Conservation (phyloP, 2,797 vertebrate species). For the Aldrovandia affinis region DNA sequence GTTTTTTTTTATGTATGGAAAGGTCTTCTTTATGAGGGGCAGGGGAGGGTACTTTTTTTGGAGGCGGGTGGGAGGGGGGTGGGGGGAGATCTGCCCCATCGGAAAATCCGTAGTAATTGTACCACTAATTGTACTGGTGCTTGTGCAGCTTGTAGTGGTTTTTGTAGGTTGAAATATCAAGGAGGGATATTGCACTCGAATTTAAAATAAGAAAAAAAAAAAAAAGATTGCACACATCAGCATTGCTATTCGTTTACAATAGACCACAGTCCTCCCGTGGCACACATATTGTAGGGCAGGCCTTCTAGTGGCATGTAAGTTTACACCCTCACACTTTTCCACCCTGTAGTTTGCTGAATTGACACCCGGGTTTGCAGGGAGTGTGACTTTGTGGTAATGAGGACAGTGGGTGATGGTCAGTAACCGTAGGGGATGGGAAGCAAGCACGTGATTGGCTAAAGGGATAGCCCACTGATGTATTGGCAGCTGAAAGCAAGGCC, state of each 20-base stretch:
- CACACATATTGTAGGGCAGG: not conserved
- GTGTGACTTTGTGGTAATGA: not conserved
- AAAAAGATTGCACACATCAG: constrained; percentile 55
- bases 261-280: constrained; percentile 37
- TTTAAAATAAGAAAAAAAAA: not conserved
- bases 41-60: not conserved
- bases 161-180: constrained; percentile 14
- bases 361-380: not conserved
- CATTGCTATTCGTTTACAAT: constrained; percentile 62
- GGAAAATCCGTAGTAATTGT: constrained; percentile 20
- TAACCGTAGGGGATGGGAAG: not conserved
- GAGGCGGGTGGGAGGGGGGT: not conserved
- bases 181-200: constrained; percentile 14
- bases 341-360: not conserved
- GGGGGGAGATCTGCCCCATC: not conserved
- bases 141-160: constrained; percentile 10
- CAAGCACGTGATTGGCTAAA: not conserved
- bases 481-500: constrained; percentile 3
- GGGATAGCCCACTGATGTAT: not conserved
- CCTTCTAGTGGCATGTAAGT: constrained; percentile 1
- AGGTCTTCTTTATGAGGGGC: constrained; percentile 45
- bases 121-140: constrained; percentile 23
- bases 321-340: not conserved
- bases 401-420: not conserved
- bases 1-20: constrained; percentile 27